phyloP scores from a whole-genome alignment of 1,140 invertebrate genomes.

The Periplaneta americana region DNA sequence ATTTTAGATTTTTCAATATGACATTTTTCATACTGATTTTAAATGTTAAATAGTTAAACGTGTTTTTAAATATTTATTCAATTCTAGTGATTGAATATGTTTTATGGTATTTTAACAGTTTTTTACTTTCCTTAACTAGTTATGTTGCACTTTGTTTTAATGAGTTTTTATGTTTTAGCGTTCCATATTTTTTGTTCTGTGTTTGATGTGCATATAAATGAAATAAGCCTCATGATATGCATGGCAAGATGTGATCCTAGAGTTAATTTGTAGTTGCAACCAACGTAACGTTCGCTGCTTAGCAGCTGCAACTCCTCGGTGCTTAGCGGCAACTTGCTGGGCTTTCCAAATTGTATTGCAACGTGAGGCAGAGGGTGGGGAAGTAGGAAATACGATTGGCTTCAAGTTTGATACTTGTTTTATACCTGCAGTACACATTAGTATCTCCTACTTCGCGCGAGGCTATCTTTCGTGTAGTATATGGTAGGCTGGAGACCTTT shows the following conservation, averaged over 20 bases:
- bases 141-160: conserved; percentile 15
- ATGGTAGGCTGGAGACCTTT: conserved; percentile 8
- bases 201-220: conserved; percentile 10
- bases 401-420: conserved; percentile 14
- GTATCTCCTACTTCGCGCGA: conserved; percentile 2
- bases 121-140: conserved; percentile 14
- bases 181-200: conserved; percentile 5
- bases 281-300: conserved; percentile 13
- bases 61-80: conserved; percentile 16
- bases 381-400: not conserved
- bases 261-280: conserved; percentile 15
- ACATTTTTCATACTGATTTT: conserved; percentile 10
- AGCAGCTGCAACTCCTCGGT: conserved; percentile 18
- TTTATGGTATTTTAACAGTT: conserved; percentile 16
- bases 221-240: conserved; percentile 15
- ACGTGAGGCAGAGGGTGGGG: conserved; percentile 8
- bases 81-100: conserved; percentile 10
- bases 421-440: conserved; percentile 7
- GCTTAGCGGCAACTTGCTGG: conserved; percentile 10
- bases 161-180: conserved; percentile 16
- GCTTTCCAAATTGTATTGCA: conserved; percentile 9
- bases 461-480: conserved; percentile 8
- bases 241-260: conserved; percentile 21
- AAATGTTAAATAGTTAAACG: conserved; percentile 1
- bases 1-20: conserved; percentile 9